Evolutionary conservation across 1,140 invertebrate genomes (phyloP), one percentile per base, ranked within the genome.

Genomic region (Nixonia krombeini): DNA sequence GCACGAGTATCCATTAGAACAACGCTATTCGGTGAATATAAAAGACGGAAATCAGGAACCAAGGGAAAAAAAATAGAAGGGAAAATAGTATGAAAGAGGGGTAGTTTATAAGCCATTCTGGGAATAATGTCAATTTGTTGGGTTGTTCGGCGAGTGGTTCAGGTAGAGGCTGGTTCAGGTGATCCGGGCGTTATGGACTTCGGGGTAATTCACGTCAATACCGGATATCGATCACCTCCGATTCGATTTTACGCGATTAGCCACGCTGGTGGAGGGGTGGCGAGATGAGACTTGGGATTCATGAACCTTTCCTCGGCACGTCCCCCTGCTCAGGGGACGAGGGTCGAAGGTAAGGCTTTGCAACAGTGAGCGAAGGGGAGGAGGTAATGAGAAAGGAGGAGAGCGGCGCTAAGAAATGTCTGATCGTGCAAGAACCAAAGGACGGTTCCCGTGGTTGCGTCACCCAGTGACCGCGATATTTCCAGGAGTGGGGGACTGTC

Each of bases 171-270:
- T 33, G n/a, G 13, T 13, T 9, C 31, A 33, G 31, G 31, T 33
- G 31, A 33, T 33, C 3, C 4, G 28, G 1, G 28, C 28, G 13
- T 33, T 33, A 10, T 33, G 13, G n/a, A n/a, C 1, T 33, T 16
- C 71, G 73, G 51, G 66, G 61, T 72, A 50, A 73, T 74, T 67
- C 67, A 41, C 41, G 58, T 33, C 40, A 37, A 45, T 37, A 68
- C 51, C 53, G 53, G 63, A 42, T 71, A 75, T 75, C 73, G 72
- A 74, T 74, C 74, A 75, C 63, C 61, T 74, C 73, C 73, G 46
- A 67, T 63, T 64, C 74, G 72, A 75, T 75, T 74, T 75, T 59
- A 67, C 51, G 47, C 73, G 74, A 75, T 75, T 75, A 72, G 70
- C 56, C 29, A 74, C 70, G 73, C 66, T 47, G 12, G 33, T 35